Evolutionary conservation across 2,113 vertebrate species (phyloP).

Genomic region (Cryptomyrus ogoouensis): DNA sequence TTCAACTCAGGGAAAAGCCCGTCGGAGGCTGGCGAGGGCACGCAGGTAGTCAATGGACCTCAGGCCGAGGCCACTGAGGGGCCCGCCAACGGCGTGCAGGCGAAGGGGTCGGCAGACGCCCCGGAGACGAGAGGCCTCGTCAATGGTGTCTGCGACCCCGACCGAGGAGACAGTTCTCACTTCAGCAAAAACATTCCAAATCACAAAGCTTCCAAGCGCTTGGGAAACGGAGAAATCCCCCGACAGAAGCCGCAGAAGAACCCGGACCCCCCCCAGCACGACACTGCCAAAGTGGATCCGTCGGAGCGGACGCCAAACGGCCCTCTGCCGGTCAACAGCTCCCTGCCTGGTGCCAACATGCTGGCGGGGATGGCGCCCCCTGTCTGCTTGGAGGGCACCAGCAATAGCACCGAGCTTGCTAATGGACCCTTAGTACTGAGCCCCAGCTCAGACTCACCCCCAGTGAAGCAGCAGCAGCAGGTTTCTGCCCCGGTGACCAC

Average conservation of each 20-base stretch:
- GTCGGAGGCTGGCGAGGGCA: slow-evolving; percentile 71
- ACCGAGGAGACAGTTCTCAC: slow-evolving; percentile 80
- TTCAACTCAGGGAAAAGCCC: slow-evolving; percentile 99
- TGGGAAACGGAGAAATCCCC: slow-evolving; percentile 94
- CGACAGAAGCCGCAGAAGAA: slow-evolving; percentile 73
- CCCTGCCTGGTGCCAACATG: slow-evolving; percentile 63
- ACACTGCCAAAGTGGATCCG: slow-evolving; percentile 97
- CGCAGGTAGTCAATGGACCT: slow-evolving; percentile 82
- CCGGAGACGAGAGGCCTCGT: slow-evolving; percentile 80
- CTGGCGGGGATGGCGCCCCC: slow-evolving; percentile 63
- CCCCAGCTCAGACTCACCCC: slow-evolving; percentile 78
- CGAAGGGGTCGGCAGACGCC: slow-evolving; percentile 65
- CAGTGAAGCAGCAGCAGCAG: slow-evolving; percentile 70
- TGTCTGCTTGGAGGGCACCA: slow-evolving; percentile 67
- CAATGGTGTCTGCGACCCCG: slow-evolving; percentile 97
- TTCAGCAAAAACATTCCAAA: slow-evolving; percentile 99
- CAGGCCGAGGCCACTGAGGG: slow-evolving; percentile 72
- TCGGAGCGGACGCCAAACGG: slow-evolving; percentile 88
- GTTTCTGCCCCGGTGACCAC: slow-evolving; percentile 63
- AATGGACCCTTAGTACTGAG: slow-evolving; percentile 86
- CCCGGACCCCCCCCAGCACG: slow-evolving; percentile 78
- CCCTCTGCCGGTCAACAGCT: slow-evolving; percentile 74
- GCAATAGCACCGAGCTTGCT: slow-evolving; percentile 75
- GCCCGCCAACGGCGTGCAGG: slow-evolving; percentile 80
- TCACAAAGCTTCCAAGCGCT: slow-evolving; percentile 98